A percentile compares a stretch with the other conserved stretches of the same genome.
These are phyloP conservation scores for Tachyglossus aculeatus DNA, from an alignment of 2,797 vertebrate species.

Conservation along the genomic window DNA sequence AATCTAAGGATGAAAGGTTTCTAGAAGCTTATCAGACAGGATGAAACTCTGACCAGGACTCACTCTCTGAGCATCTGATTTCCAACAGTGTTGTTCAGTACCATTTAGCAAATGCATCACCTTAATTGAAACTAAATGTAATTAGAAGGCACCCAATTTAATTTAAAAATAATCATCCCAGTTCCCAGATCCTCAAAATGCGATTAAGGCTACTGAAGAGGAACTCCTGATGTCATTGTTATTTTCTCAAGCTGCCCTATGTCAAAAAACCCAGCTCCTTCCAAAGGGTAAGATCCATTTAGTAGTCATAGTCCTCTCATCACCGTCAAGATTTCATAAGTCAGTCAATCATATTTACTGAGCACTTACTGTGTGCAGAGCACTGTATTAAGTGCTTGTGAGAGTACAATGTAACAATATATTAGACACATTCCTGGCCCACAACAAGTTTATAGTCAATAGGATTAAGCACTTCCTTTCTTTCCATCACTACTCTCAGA, in stretches of 20 bases:
- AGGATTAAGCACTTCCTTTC: no score
- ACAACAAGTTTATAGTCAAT: no score
- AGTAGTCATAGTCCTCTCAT: conserved; percentile 24
- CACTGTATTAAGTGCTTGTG: no score
- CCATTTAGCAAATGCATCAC: conserved; percentile 61
- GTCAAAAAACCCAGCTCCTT: conserved; percentile 56
- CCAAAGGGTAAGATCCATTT: conserved; percentile 48
- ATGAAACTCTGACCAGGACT: no score
- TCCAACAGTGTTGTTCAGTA: conserved; percentile 53
- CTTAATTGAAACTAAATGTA: conserved; percentile 67
- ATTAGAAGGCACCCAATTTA: conserved; percentile 61
- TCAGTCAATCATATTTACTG: no score
- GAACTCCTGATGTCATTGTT: conserved; percentile 56
- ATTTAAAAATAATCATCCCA: conserved; percentile 66
- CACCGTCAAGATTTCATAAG: no score
- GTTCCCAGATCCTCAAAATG: conserved; percentile 64
- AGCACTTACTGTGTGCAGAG: no score
- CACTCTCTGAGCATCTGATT: conserved; percentile 37
- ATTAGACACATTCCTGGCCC: no score
- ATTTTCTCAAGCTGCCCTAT: conserved; percentile 34
- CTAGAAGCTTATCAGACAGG: conserved; percentile 13
- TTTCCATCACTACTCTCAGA: no score
- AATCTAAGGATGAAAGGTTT: conserved; percentile 5
- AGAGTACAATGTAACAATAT: no score
- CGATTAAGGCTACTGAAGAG: conserved; percentile 62